Base-by-base conservation (phyloP, 2,797 vertebrate species). In the Lophius americanus region DNA sequence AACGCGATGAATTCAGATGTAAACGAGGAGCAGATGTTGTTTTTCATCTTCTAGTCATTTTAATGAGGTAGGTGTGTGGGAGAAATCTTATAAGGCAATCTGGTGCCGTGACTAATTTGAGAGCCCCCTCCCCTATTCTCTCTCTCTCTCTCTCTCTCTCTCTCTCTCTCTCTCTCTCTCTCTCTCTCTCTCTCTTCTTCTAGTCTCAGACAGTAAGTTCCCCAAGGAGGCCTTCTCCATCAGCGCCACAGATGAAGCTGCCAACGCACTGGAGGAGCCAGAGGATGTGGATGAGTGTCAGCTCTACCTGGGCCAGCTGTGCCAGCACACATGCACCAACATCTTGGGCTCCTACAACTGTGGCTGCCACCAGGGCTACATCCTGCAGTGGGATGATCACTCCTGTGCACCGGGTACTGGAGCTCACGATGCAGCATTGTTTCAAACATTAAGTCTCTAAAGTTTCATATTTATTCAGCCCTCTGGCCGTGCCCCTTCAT, bases 321-420 rank as follows among this genome's bases (percentile, higher is more conserved):
- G 96, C 82, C 89, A 92, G 57, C 93, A 94, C 77, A 84, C 64
- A 1, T 94, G 93, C 81, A 89, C 94, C 89, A 96, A 95, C 84
- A 95, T 93, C 0, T 91, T 91, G 77, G 94, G 94, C 64, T 97
- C 96, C 5, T 97, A 96, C 83, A 92, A 62, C 84, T 97, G 96
- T 13, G 90, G 91, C 1, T 98, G 96, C 65, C 94, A 94, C 67
- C 94, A 91, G 0, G 94, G 95, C 60, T 96, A 95, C 85, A 71
- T 52, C 1, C 91, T 98, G 73, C 95, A 94, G 81, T 92, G 77
- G 0, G 96, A 97, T 7, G 93, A 93, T n/a, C 94, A 89, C 68
- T 93, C 93, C 68, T 97, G 96, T 70, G 85, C 79, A 32, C 90
- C 93, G 90, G 95, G 96, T 98, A 63, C 39, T 43, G 12, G 1